Percentiles rank a stretch among this genome's conserved stretches.
Conservation (phyloP, 2,797 vertebrate species). For the Gallinago stenura region DNA sequence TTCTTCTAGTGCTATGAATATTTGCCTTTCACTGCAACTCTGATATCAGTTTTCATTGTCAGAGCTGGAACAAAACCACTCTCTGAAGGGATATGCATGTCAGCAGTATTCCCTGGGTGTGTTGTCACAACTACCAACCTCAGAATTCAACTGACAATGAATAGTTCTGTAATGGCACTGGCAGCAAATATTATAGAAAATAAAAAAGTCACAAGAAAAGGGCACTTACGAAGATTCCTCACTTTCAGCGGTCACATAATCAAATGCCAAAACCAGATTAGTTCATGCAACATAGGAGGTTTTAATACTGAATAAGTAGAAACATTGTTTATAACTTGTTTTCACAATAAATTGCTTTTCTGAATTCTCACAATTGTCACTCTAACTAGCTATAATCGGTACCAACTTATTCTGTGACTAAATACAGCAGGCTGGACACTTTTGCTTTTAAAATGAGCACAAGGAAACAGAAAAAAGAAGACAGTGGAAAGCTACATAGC, state of each 20-base stretch:
- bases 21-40: conserved; percentile 22
- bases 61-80: conserved; percentile 32
- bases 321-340: not conserved
- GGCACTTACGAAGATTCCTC: not conserved
- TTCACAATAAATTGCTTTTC: not conserved
- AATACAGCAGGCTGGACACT: not conserved
- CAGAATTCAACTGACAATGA: not conserved
- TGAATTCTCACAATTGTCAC: not conserved
- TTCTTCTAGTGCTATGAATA: not conserved
- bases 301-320: not conserved
- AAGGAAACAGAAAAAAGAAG: not conserved
- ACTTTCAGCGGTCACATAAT: not conserved
- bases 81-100: not conserved
- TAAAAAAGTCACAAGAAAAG: not conserved
- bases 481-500: not conserved
- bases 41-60: conserved; percentile 33
- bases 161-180: not conserved
- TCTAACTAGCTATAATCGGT: not conserved
- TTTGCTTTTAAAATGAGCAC: not conserved
- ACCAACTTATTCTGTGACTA: not conserved
- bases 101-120: not conserved
- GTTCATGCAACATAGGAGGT: not conserved
- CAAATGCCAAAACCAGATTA: not conserved
- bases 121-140: not conserved
- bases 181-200: not conserved